Conservation (phyloP, 2,888 invertebrate genomes). For the Clunio marinus region DNA sequence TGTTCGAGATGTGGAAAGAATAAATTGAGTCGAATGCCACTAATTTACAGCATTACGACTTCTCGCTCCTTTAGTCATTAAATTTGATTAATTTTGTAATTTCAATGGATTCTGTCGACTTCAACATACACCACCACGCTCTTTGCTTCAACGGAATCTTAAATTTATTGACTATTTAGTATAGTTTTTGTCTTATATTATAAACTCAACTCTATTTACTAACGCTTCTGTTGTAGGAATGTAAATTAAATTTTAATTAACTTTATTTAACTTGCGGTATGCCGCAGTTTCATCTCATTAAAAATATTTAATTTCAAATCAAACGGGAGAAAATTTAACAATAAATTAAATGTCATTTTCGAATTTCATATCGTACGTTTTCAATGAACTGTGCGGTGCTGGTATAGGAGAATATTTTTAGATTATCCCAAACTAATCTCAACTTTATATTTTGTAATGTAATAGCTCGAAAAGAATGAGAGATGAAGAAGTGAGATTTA, state of each 20-base stretch:
- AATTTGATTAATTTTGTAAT: slow-evolving; percentile 18
- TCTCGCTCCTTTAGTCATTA: slow-evolving; percentile 16
- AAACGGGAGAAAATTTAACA: slow-evolving; percentile 19
- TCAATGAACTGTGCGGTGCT: no score
- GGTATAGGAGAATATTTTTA: no score
- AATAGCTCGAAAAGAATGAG: no score
- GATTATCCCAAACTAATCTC: no score
- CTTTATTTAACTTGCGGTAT: background rate
- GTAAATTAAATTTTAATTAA: slow-evolving; percentile 20
- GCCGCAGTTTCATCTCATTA: slow-evolving; percentile 24
- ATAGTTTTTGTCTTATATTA: no score
- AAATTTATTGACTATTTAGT: slow-evolving; percentile 21
- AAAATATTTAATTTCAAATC: slow-evolving; percentile 20
- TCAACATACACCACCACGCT: background rate
- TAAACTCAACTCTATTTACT: background rate
- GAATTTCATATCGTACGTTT: no score
- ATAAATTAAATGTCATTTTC: slow-evolving; percentile 23
- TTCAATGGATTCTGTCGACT: background rate
- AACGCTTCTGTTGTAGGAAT: background rate
- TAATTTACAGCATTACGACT: no score
- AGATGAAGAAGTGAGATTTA: no score
- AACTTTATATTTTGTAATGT: no score
- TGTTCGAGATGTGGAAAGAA: no score
- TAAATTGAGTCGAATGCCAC: no score
- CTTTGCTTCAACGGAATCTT: background rate